These are phyloP conservation scores for Plecturocebus donacophilus DNA, from an alignment of 2,113 vertebrate genomes.

Conservation along the genomic window DNA sequence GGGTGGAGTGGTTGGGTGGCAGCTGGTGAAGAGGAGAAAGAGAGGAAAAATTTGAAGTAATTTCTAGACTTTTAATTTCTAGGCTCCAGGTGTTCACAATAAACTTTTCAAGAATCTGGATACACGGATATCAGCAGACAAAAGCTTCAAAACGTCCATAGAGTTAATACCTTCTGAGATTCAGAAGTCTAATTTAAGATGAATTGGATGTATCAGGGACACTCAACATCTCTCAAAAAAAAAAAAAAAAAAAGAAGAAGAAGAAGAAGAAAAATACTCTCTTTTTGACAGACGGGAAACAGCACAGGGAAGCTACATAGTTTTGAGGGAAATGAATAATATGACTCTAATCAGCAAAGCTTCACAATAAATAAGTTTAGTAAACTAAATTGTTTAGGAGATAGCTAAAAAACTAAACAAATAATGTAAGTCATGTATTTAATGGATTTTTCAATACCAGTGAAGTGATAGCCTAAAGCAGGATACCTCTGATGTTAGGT, in stretches of 20 bases:
- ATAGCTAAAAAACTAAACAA: background rate
- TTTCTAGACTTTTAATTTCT: background rate
- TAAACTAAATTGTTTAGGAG: background rate
- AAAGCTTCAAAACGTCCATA: background rate
- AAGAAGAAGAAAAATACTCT: background rate
- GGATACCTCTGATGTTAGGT: background rate
- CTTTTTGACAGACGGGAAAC: background rate
- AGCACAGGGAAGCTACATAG: background rate
- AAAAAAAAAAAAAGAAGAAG: background rate
- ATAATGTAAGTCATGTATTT: background rate
- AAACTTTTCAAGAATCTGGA: background rate
- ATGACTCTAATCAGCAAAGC: background rate
- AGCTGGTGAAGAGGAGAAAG: background rate
- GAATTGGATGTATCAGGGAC: background rate
- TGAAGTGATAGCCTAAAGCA: background rate
- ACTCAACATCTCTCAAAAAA: background rate
- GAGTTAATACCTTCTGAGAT: background rate
- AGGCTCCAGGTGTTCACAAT: background rate
- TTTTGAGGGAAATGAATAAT: background rate
- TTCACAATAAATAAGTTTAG: background rate
- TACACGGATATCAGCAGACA: fast-evolving
- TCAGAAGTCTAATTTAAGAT: background rate
- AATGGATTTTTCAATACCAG: background rate
- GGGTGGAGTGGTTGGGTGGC: fast-evolving
- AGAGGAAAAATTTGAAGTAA: background rate